phyloP scores from a whole-genome alignment of 2,888 invertebrate species.

The Endomychus coccineus region DNA sequence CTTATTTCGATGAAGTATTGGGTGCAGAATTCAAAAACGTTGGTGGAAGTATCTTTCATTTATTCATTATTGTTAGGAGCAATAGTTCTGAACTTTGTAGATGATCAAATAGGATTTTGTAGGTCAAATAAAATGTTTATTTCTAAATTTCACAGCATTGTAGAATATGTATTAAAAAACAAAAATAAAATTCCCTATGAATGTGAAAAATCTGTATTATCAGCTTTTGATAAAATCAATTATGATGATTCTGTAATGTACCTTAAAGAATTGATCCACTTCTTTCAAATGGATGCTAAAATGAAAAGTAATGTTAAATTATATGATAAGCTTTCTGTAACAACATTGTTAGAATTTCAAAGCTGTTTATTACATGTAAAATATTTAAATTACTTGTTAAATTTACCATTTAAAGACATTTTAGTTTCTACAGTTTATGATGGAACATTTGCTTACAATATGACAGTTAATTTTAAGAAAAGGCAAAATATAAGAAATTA shows the following conservation, averaged over 20 bases:
- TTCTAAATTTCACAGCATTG: too few relatives aligned
- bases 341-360: slow-evolving; percentile 61
- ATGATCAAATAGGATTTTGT: slow-evolving; percentile 50
- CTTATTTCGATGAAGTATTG: slow-evolving; percentile 55
- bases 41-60: slow-evolving; percentile 44
- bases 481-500: slow-evolving; percentile 27
- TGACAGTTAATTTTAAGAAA: slow-evolving; percentile 53
- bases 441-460: slow-evolving; percentile 71
- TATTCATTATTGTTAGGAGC: slow-evolving; percentile 53
- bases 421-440: slow-evolving; percentile 59
- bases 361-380: slow-evolving; percentile 53
- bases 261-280: slow-evolving; percentile 51
- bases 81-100: slow-evolving; percentile 52
- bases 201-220: neutral
- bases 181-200: slow-evolving; percentile 10
- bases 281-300: slow-evolving; percentile 53
- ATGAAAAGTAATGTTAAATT: slow-evolving; percentile 48
- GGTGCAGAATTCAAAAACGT: slow-evolving; percentile 42
- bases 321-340: slow-evolving; percentile 52
- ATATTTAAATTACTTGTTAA: slow-evolving; percentile 58
- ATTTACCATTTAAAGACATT: slow-evolving; percentile 51
- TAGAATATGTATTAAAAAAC: too few relatives aligned
- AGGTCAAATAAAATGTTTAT: slow-evolving; percentile 44
- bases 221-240: slow-evolving; percentile 41
- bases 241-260: slow-evolving; percentile 53